phyloP scores from a whole-genome alignment of 2,797 vertebrate genomes.

The Mormyrops boulengeri region DNA sequence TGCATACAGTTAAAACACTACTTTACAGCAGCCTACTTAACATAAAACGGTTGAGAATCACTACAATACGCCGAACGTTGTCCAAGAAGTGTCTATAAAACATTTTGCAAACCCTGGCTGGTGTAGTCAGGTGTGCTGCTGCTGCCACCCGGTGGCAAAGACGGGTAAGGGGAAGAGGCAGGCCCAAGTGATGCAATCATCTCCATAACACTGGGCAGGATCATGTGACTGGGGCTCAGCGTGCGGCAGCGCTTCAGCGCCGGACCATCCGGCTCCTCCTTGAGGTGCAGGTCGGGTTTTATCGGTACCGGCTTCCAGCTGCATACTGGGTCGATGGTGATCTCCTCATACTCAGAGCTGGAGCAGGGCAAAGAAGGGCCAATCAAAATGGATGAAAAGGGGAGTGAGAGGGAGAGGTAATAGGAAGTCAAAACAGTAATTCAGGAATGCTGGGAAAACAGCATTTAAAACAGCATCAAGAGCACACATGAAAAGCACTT shows the following conservation, averaged over 20 bases:
- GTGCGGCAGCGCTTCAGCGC: constrained; percentile 80
- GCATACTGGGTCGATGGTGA: constrained; percentile 86
- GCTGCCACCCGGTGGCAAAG: constrained; percentile 48
- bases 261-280: constrained; percentile 82
- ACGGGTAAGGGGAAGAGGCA: constrained; percentile 58
- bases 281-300: constrained; percentile 79
- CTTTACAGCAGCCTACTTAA: neutral
- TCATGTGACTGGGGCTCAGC: constrained; percentile 81
- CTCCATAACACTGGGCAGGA: constrained; percentile 88
- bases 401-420: neutral
- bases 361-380: constrained; percentile 17
- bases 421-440: neutral
- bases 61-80: neutral
- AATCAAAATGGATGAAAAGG: neutral
- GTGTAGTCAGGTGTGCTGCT: constrained; percentile 58
- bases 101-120: constrained; percentile 54
- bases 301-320: constrained; percentile 86
- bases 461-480: neutral
- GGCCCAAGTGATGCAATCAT: constrained; percentile 85
- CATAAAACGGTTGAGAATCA: neutral
- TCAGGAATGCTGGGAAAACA: neutral
- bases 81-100: neutral
- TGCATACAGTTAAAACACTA: neutral
- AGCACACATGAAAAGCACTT: constrained; percentile 42
- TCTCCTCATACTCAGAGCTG: constrained; percentile 86